Base-by-base conservation (phyloP, 1,140 invertebrate genomes). In the Leguminivora glycinivorella region DNA sequence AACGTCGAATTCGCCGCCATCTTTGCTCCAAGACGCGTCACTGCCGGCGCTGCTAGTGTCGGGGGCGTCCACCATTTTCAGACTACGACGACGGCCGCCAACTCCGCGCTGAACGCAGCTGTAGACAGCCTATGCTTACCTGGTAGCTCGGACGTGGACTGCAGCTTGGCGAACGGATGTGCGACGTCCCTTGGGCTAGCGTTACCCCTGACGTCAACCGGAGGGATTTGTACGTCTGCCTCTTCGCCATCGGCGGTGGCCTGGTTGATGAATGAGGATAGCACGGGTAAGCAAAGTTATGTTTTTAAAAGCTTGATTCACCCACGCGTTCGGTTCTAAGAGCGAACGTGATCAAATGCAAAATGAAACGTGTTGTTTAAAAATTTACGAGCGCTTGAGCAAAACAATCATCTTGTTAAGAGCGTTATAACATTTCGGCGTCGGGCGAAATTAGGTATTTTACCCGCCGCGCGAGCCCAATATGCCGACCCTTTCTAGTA, bases 251-350 rank as follows among this genome's bases (percentile, higher is more conserved):
- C 88, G 71, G 84, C 87, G 38, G 87, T 89, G 63, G 89, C 89
- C 80, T 91, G 89, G 89, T 90, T 91, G 82, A 91, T 91, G 89
- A 91, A 91, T 89, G 89, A 91, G 75, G 89, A 91, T 84, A 91
- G 89, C 71, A 83, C 85, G 75, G 87, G 89, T 89, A 70, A 82
- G 79, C 43, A 68, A 17, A 56, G 10, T 17, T 14, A 63, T 29
- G 68, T 29, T 63, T 29, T 63, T 4, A 26, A 60, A 63, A 17
- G 25, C 12, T 29, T 43, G 40, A 43, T 43, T 17, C 40, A 17
- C n/a, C 40, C 40, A 17, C 58, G 58, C 47, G 40, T 52, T 52
- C 47, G n/a, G 5, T 63, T 63, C 58, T 34, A n/a, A 68, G 40
- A 68, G 40, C 34, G 67, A 43, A 68, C 34, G 40, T 68, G 67